These are phyloP conservation scores for Poeciliopsis prolifica DNA, from an alignment of 2,113 vertebrate genomes.

Conservation along the genomic window DNA sequence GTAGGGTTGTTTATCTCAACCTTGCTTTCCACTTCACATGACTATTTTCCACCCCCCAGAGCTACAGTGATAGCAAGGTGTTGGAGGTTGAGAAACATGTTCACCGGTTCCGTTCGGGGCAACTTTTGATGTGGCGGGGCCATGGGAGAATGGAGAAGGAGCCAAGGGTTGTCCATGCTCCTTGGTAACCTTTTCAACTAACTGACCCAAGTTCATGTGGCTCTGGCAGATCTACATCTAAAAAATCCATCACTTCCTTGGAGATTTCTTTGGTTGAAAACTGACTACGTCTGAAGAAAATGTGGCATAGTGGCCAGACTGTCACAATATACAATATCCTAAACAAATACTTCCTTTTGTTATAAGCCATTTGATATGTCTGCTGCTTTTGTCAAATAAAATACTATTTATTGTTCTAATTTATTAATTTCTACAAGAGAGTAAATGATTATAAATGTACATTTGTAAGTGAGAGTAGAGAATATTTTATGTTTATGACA, in stretches of 20 bases:
- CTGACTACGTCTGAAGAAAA: slow-evolving; percentile 9
- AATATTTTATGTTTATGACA: slow-evolving; percentile 52
- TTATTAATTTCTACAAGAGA: slow-evolving; percentile 79
- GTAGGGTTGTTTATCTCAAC: slow-evolving; percentile 65
- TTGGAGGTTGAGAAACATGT: slow-evolving; percentile 84
- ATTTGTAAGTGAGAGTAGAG: slow-evolving; percentile 68
- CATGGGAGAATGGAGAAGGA: slow-evolving; percentile 26
- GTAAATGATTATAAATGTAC: slow-evolving; percentile 61
- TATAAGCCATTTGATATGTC: slow-evolving; percentile 65
- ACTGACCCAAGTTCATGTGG: slow-evolving; percentile 35
- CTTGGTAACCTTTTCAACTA: slow-evolving; percentile 46
- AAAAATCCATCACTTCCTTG: slow-evolving; percentile 41
- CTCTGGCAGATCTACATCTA: slow-evolving; percentile 34
- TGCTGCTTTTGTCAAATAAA: slow-evolving; percentile 79
- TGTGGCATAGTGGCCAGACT: slow-evolving; percentile 12
- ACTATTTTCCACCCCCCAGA: slow-evolving; percentile 68
- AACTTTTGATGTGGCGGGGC: slow-evolving; percentile 59
- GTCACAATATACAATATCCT: slow-evolving; percentile 11
- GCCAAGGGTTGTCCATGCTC: slow-evolving; percentile 63
- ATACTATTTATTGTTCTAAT: slow-evolving; percentile 85
- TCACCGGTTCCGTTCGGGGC: slow-evolving; percentile 46
- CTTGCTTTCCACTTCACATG: slow-evolving; percentile 78
- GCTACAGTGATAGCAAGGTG: slow-evolving; percentile 87
- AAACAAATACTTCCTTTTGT: slow-evolving; percentile 48
- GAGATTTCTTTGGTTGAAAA: slow-evolving; percentile 36